Evolutionary conservation across 1,140 invertebrate species (phyloP), one percentile per base, ranked within the genome.

Genomic region (Calephelis nemesis): DNA sequence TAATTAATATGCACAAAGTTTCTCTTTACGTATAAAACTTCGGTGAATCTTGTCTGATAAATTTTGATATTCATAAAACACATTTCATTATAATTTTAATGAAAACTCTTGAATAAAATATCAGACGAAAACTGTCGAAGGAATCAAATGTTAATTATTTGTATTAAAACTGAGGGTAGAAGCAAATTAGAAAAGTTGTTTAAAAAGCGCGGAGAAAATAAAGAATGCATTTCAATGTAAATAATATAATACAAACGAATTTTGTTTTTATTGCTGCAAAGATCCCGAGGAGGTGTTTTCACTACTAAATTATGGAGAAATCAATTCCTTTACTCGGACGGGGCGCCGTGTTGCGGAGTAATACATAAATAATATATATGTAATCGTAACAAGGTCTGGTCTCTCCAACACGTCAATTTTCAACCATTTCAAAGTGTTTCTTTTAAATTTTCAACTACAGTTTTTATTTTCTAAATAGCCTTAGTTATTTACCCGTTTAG

Each of bases 51-150:
- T 83, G 88, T 86, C 82, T 77, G 78, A 77, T 80, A 86, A 83
- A 79, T 85, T 75, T 88, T 91, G 82, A 85, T 87, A 89, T 91
- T 91, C 88, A 91, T 87, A 89, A 89, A 84, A 82, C 81, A 83
- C 83, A 83, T 91, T 90, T 90, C 89, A 91, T 91, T 91, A 91
- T 88, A 88, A 91, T 91, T 86, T 87, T 84, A 91, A 91, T 84
- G 88, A 88, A 86, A 85, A 79, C 82, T 83, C 87, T 84, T 91
- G 88, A 91, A 91, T 91, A 89, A 88, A 89, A 91, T 89, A 87
- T 88, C 79, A 89, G 84, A 79, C 71, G 69, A 74, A 77, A 75
- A 74, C 81, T 84, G 84, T 89, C 87, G 89, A 89, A 89, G 86
- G 66, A 87, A 87, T 89, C 83, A 86, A 76, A 68, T 73, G 75